phyloP scores from a whole-genome alignment of 2,888 invertebrate genomes.

The Leptinotarsa tumamoca region DNA sequence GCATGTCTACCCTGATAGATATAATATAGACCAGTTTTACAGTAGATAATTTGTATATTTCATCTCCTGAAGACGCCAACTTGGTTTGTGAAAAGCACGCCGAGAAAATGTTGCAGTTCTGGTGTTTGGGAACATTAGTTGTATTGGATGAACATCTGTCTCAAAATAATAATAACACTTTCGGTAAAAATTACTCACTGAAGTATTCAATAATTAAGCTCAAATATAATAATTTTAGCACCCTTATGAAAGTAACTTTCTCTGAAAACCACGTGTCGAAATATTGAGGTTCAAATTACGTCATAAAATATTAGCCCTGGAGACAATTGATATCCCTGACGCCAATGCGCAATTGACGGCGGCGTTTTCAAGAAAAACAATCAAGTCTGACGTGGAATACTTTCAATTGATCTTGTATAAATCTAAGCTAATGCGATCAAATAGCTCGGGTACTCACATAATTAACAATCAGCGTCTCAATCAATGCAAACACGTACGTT shows the following conservation, averaged over 20 bases:
- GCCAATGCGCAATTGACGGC: conserved; percentile 9
- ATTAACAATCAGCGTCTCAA: conserved; percentile 39
- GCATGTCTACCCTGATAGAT: no score
- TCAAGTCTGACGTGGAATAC: neutral
- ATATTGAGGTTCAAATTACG: conserved; percentile 11
- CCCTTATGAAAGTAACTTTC: no score
- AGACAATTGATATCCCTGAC: neutral
- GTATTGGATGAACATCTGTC: no score
- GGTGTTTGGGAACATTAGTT: no score
- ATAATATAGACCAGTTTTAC: no score
- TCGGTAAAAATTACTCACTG: no score
- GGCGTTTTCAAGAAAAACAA: conserved; percentile 6
- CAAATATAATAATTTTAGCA: no score
- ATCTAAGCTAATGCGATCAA: neutral
- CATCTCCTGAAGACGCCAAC: no score
- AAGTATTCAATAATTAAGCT: neutral
- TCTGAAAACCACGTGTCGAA: neutral
- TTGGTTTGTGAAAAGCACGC: no score
- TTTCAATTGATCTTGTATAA: neutral
- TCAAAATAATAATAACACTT: no score
- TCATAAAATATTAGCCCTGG: conserved; percentile 5
- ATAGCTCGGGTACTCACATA: conserved; percentile 33
- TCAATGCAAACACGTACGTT: conserved; percentile 37
- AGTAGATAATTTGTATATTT: no score
- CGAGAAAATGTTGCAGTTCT: no score